Conservation (phyloP, 2,797 vertebrate species). For the Okamejei kenojei region DNA sequence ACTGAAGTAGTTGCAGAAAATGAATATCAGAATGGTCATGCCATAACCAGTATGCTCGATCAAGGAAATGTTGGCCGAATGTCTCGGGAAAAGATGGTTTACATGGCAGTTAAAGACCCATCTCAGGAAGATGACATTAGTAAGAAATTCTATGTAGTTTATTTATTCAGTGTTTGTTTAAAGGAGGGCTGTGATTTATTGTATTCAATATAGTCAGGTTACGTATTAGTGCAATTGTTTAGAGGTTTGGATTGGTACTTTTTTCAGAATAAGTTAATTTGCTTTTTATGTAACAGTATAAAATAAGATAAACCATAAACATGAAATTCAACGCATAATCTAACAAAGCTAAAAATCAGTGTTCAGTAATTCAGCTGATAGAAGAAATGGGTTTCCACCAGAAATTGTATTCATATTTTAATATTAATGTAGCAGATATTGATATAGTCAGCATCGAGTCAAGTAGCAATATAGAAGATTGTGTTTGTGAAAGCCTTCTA, state of each 20-base stretch:
- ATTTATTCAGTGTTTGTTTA: neutral
- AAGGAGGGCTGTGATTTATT: neutral
- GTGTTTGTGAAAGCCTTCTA: neutral
- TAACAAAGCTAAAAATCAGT: neutral
- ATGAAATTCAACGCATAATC: neutral
- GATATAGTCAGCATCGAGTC: neutral
- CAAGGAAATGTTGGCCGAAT: slow-evolving; percentile 73
- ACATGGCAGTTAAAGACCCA: slow-evolving; percentile 94
- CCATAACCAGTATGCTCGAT: slow-evolving; percentile 76
- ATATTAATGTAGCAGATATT: too few relatives aligned
- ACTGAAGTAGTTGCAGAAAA: slow-evolving; percentile 95
- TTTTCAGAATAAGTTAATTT: slow-evolving; percentile 6
- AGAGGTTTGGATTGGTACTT: neutral
- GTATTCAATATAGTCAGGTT: neutral
- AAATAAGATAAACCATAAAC: neutral
- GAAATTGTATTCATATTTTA: neutral
- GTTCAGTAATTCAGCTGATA: neutral
- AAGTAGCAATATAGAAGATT: neutral
- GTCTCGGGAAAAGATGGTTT: slow-evolving; percentile 96
- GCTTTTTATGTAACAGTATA: neutral
- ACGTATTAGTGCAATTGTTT: neutral
- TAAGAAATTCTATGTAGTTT: slow-evolving; percentile 56
- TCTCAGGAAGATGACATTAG: slow-evolving; percentile 82
- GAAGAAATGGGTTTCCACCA: neutral
- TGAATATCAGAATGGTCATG: slow-evolving; percentile 86